Evolutionary conservation across 1,140 invertebrate species (phyloP).

Genomic region (Drosophila repleta): DNA sequence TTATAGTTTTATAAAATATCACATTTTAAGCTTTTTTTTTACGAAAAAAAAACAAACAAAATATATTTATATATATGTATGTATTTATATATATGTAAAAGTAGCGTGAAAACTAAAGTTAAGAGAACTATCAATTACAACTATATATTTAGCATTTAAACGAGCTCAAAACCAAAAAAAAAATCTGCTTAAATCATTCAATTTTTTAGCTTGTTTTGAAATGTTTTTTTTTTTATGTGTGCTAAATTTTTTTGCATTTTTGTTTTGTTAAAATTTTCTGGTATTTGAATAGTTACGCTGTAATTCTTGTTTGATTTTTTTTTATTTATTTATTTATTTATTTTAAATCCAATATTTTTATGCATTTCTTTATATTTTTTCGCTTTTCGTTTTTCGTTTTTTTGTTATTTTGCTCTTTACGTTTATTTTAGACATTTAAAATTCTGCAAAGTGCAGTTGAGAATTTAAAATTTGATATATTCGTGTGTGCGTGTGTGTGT

Average conservation of each 20-base stretch:
- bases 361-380: conserved; percentile 30
- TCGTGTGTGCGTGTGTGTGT: conserved; percentile 10
- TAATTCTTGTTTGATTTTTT: conserved; percentile 19
- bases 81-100: background rate
- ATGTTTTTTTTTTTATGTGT: conserved; percentile 15
- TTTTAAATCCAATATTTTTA: conserved; percentile 52
- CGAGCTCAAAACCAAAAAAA: no score
- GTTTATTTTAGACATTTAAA: conserved; percentile 75
- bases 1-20: conserved; percentile 81
- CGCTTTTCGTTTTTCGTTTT: conserved; percentile 31
- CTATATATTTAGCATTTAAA: conserved; percentile 27
- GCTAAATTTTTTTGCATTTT: conserved; percentile 19
- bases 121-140: conserved; percentile 11
- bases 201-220: background rate
- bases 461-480: conserved; percentile 67
- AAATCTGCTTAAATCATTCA: conserved; percentile 1
- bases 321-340: conserved; percentile 31
- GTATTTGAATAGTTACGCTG: conserved; percentile 27
- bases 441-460: conserved; percentile 71
- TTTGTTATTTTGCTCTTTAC: conserved; percentile 48
- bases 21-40: conserved; percentile 81
- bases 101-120: background rate
- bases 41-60: conserved; percentile 50
- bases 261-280: conserved; percentile 14
- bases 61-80: background rate